phyloP scores from a whole-genome alignment of 2,113 vertebrate genomes.

The Cyprinodon variegatus region DNA sequence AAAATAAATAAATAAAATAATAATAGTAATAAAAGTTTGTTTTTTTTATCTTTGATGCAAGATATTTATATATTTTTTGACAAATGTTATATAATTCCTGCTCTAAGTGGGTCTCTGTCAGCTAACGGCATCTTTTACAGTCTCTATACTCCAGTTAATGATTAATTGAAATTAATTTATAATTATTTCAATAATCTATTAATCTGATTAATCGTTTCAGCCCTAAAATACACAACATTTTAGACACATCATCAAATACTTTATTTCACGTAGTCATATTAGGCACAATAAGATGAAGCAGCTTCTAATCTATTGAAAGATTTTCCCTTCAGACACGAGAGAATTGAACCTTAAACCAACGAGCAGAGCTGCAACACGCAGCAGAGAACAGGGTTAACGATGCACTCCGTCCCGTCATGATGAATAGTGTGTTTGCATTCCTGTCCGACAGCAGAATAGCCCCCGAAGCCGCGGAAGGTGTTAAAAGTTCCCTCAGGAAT shows the following conservation, averaged over 20 bases:
- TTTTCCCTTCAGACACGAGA: slow-evolving; percentile 63
- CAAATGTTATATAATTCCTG: no score
- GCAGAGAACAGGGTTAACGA: slow-evolving; percentile 62
- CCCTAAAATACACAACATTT: no score
- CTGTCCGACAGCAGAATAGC: slow-evolving; percentile 67
- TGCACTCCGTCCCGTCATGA: slow-evolving; percentile 63
- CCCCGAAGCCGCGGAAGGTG: slow-evolving; percentile 65
- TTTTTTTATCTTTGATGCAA: no score
- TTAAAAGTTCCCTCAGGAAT: slow-evolving; percentile 54
- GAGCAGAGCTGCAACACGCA: slow-evolving; percentile 40
- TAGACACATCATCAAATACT: background rate
- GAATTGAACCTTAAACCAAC: slow-evolving; percentile 49
- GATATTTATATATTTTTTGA: no score
- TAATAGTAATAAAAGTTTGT: no score
- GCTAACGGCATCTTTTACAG: no score
- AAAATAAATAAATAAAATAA: no score
- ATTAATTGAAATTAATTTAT: no score
- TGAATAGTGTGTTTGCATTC: slow-evolving; percentile 81
- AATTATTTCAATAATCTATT: no score
- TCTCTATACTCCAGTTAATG: no score
- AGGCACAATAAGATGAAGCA: background rate
- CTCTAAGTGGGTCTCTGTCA: no score
- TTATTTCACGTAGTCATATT: background rate
- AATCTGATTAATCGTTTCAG: no score
- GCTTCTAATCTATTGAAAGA: slow-evolving; percentile 54